Evolutionary conservation across 1,140 invertebrate species (phyloP).

Genomic region (Ips typographus): DNA sequence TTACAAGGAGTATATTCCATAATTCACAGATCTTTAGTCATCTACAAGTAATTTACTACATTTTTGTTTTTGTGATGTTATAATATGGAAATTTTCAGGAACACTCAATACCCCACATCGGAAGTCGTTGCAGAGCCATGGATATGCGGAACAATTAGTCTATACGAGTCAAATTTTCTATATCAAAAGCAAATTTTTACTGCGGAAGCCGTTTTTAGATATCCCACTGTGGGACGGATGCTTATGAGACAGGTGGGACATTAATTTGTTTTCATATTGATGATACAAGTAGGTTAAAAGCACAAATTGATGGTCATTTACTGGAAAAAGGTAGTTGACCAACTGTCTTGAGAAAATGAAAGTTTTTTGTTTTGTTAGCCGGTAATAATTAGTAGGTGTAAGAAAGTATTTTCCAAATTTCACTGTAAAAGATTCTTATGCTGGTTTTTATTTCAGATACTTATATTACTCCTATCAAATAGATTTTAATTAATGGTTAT

Average conservation of each 20-base stretch:
- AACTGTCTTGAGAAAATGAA: too few relatives aligned
- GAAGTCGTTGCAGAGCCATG: constrained; percentile 59
- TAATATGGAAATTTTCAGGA: constrained; percentile 38
- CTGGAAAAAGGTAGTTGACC: too few relatives aligned
- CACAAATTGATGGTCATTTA: too few relatives aligned
- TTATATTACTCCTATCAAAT: background rate
- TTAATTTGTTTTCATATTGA: background rate
- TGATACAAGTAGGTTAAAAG: too few relatives aligned
- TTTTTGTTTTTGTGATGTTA: background rate
- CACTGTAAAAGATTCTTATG: too few relatives aligned
- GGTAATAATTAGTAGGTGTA: too few relatives aligned
- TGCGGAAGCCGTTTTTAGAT: constrained; percentile 74
- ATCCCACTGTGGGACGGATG: constrained; percentile 85
- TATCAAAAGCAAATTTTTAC: constrained; percentile 72
- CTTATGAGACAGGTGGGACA: constrained; percentile 71
- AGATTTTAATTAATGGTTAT: background rate
- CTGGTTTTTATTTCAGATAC: too few relatives aligned
- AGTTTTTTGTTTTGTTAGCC: too few relatives aligned
- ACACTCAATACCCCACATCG: constrained; percentile 42
- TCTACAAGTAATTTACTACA: constrained; percentile 67
- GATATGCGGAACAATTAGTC: constrained; percentile 66
- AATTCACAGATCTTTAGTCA: constrained; percentile 78
- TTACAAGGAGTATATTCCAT: constrained; percentile 79
- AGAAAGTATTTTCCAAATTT: too few relatives aligned
- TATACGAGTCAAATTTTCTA: constrained; percentile 65